These are phyloP conservation scores for Mamestra configurata DNA, from an alignment of 1,140 invertebrate species.

Conservation along the genomic window DNA sequence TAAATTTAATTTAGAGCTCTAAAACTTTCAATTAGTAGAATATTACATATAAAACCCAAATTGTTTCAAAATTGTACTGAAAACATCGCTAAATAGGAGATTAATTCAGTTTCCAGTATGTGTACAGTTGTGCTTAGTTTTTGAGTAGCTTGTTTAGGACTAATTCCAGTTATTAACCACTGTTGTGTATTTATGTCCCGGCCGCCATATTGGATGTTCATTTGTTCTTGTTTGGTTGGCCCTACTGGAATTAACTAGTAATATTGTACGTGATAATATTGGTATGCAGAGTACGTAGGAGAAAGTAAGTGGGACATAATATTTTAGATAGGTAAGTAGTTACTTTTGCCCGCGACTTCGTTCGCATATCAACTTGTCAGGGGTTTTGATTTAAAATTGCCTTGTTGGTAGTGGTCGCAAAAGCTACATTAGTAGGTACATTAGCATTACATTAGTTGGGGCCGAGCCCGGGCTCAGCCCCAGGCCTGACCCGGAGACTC, in stretches of 20 bases:
- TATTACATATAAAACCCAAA: background rate
- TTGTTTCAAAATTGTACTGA: background rate
- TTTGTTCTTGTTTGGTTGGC: background rate
- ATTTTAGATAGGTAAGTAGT: too few species aligned
- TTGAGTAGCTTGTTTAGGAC: slow-evolving; percentile 44
- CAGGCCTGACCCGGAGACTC: too few species aligned
- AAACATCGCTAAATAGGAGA: slow-evolving; percentile 17
- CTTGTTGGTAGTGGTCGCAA: too few species aligned
- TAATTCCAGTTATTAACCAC: slow-evolving; percentile 24
- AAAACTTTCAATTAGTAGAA: too few species aligned
- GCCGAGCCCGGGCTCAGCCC: too few species aligned
- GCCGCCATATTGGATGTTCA: background rate
- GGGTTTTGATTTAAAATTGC: too few species aligned
- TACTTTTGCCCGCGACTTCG: too few species aligned
- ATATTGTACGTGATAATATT: slow-evolving; percentile 13
- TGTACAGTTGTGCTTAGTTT: slow-evolving; percentile 1
- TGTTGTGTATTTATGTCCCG: slow-evolving; percentile 31
- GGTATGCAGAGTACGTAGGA: background rate
- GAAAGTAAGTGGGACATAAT: background rate
- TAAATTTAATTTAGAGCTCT: too few species aligned
- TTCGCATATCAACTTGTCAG: too few species aligned
- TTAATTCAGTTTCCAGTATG: slow-evolving; percentile 6
- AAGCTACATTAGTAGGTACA: too few species aligned
- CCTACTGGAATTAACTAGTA: background rate
- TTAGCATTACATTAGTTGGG: too few species aligned